phyloP scores from a whole-genome alignment of 92 coral and sea anemone species.

The Zoanthus sociatus region DNA sequence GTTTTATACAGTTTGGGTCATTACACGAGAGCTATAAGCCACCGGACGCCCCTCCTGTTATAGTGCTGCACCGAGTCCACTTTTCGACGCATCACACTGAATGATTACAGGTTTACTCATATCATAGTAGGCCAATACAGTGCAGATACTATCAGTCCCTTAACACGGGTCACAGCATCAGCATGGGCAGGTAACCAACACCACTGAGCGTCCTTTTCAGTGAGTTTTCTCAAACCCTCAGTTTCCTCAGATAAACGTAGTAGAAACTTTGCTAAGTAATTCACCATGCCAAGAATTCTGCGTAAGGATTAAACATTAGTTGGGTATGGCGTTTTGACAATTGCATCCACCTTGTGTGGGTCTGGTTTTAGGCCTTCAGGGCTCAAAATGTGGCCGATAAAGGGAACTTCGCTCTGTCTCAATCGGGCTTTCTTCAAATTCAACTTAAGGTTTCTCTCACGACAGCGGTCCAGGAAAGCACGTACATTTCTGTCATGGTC shows the following conservation, averaged over 20 bases:
- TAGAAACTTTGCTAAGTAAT: not conserved
- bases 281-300: constrained; percentile 71
- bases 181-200: constrained; percentile 61
- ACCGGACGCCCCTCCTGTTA: too few relatives aligned
- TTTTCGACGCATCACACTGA: constrained; percentile 21
- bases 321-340: constrained; percentile 63
- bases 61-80: not conserved
- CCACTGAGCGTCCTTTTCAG: constrained; percentile 66
- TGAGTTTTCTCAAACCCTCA: constrained; percentile 59
- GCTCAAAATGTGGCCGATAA: constrained; percentile 67
- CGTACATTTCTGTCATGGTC: constrained; percentile 1
- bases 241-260: constrained; percentile 65
- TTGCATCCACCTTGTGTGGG: constrained; percentile 41
- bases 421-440: constrained; percentile 57
- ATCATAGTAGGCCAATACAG: constrained; percentile 3
- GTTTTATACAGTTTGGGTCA: not conserved
- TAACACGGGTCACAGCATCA: constrained; percentile 54
- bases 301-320: constrained; percentile 53
- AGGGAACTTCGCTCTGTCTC: constrained; percentile 48
- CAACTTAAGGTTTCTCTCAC: constrained; percentile 38
- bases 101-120: not conserved
- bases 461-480: not conserved
- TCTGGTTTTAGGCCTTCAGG: constrained; percentile 51
- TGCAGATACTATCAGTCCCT: constrained; percentile 54
- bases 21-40: too few relatives aligned